These are phyloP conservation scores for Toxonevra muliebris DNA, from an alignment of 2,888 invertebrate genomes.

Conservation along the genomic window DNA sequence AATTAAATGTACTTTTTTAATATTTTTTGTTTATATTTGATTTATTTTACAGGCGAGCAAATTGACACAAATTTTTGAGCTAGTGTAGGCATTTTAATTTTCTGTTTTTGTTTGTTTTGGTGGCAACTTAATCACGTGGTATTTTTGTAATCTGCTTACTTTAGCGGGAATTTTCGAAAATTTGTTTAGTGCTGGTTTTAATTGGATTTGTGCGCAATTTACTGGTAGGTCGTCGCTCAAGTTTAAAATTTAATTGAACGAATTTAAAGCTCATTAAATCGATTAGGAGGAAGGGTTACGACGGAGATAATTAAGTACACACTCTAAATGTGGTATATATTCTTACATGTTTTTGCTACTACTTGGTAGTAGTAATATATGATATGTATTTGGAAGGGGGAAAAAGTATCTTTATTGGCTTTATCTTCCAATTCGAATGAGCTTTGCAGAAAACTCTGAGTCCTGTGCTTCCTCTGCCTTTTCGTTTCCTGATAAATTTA, in stretches of 20 bases:
- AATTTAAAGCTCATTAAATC: conserved; percentile 8
- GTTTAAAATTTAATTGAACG: conserved; percentile 15
- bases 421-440: too few relatives aligned
- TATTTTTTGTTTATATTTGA: conserved; percentile 4
- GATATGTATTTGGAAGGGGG: too few relatives aligned
- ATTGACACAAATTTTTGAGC: conserved; percentile 17
- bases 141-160: conserved; percentile 20
- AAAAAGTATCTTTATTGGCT: too few relatives aligned
- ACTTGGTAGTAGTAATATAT: too few relatives aligned
- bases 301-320: background rate
- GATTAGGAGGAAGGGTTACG: background rate
- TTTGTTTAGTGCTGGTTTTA: background rate
- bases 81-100: background rate
- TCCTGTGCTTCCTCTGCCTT: too few relatives aligned
- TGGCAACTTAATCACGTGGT: conserved; percentile 10
- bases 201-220: conserved; percentile 17
- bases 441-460: too few relatives aligned
- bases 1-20: background rate
- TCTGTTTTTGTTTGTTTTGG: background rate
- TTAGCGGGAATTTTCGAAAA: conserved; percentile 9
- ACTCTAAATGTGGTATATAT: too few relatives aligned
- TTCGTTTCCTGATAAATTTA: too few relatives aligned
- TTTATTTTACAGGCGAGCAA: conserved; percentile 1
- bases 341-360: too few relatives aligned
- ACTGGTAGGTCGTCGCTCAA: too few relatives aligned